phyloP scores from a whole-genome alignment of 2,113 vertebrate genomes.

The Aegithalos caudatus region DNA sequence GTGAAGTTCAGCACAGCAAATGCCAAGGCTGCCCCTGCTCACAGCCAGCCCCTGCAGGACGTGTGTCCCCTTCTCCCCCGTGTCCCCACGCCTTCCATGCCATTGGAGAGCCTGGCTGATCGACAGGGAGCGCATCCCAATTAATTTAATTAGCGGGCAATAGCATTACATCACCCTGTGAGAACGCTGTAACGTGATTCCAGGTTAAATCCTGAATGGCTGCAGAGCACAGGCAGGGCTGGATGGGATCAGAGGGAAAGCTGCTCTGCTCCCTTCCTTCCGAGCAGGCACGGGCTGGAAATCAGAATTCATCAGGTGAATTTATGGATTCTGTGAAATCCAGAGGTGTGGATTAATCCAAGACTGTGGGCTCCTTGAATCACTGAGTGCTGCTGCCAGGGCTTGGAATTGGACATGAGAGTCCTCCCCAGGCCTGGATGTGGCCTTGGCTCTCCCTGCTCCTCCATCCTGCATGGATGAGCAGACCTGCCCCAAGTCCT shows the following conservation, averaged over 20 bases:
- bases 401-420: neutral
- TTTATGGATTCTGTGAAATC: fast-evolving
- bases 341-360: neutral
- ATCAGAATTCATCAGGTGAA: neutral
- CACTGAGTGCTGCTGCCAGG: fast-evolving
- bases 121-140: neutral
- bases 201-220: neutral
- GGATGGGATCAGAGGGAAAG: neutral
- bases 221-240: neutral
- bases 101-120: neutral
- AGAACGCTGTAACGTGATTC: neutral
- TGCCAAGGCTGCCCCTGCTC: neutral
- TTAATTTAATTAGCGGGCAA: neutral
- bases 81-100: fast-evolving
- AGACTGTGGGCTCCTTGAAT: neutral
- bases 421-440: fast-evolving
- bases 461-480: fast-evolving
- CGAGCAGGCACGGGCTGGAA: neutral
- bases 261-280: neutral
- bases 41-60: neutral
- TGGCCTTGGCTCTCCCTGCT: fast-evolving
- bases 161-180: neutral
- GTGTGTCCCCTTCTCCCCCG: neutral
- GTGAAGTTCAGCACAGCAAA: neutral
- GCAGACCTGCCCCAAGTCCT: fast-evolving